Evolutionary conservation across 2,797 vertebrate species (phyloP).

Genomic region (Chiroxiphia lanceolata): DNA sequence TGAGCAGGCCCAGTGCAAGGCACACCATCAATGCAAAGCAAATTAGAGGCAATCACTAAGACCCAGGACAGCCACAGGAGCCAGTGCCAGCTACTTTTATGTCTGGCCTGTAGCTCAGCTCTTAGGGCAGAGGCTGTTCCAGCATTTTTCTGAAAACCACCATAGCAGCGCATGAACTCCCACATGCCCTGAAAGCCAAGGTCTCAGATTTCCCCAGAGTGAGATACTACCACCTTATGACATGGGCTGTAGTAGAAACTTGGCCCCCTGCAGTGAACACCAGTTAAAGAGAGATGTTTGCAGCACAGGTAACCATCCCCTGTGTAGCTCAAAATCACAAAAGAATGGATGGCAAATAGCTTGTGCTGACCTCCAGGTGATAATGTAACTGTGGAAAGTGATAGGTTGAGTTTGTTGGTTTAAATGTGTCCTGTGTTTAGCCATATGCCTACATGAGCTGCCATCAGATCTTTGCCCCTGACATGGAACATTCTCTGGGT

Average conservation of each 20-base stretch:
- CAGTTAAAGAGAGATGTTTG: background rate
- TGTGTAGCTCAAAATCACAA: background rate
- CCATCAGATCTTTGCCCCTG: background rate
- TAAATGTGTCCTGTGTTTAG: background rate
- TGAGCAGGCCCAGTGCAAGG: background rate
- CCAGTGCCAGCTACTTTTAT: background rate
- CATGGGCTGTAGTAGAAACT: background rate
- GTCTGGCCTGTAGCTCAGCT: background rate
- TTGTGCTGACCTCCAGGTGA: background rate
- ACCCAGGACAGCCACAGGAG: background rate
- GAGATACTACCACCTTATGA: background rate
- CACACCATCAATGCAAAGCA: background rate
- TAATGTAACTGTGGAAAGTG: background rate
- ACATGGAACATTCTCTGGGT: background rate
- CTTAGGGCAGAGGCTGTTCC: background rate
- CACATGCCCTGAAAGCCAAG: background rate
- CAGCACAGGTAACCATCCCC: background rate
- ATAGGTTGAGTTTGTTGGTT: background rate
- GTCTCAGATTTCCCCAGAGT: accelerated
- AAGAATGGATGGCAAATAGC: background rate
- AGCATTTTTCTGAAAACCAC: background rate
- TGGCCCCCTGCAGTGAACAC: background rate
- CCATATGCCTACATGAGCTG: background rate
- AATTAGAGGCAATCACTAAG: background rate
- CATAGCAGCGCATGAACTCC: background rate